These are phyloP conservation scores for Dasysyrphus albostriatus DNA, from an alignment of 2,888 invertebrate genomes.

Conservation along the genomic window DNA sequence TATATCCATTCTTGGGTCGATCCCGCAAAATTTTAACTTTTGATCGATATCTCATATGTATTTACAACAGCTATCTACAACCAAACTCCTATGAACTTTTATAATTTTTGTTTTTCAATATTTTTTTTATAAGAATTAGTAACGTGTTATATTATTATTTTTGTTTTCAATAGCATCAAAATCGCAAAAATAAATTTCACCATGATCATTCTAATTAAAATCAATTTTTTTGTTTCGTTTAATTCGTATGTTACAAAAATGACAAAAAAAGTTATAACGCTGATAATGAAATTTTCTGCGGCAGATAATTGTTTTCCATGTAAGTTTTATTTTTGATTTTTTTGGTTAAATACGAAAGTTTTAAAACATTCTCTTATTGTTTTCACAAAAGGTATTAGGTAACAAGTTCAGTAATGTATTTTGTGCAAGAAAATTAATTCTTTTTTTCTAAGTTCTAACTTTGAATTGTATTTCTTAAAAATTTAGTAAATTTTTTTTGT, in stretches of 20 bases:
- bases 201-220: conserved; percentile 62
- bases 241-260: conserved; percentile 65
- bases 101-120: not conserved
- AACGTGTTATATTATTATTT: not conserved
- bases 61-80: conserved; percentile 17
- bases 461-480: conserved; percentile 30
- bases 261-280: conserved; percentile 80
- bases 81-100: not conserved
- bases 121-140: not conserved
- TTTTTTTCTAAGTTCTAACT: conserved; percentile 43
- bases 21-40: too few species aligned
- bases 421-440: conserved; percentile 49
- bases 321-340: conserved; percentile 81
- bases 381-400: conserved; percentile 47
- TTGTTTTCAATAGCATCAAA: conserved; percentile 36
- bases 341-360: conserved; percentile 42
- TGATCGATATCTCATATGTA: not conserved
- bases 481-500: conserved; percentile 8
- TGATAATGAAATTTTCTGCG: conserved; percentile 82
- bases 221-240: conserved; percentile 66
- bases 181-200: conserved; percentile 23
- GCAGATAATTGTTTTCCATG: conserved; percentile 84
- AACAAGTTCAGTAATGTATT: conserved; percentile 46
- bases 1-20: too few species aligned
- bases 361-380: conserved; percentile 19